Conservation (phyloP, 2,888 invertebrate species). For the Griposia aprilina region DNA sequence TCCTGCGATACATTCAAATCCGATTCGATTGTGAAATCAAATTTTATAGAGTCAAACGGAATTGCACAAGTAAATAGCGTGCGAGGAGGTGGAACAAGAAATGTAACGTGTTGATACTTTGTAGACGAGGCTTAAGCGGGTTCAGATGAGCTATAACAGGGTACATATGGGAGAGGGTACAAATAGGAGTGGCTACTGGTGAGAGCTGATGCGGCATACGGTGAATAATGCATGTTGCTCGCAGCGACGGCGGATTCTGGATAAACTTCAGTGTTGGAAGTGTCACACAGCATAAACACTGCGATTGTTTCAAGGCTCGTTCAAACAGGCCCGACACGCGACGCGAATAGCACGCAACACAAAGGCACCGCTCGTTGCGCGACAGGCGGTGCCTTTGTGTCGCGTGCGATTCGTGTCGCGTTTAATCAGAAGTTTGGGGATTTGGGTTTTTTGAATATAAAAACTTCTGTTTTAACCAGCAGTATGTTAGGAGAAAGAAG, state of each 20-base stretch:
- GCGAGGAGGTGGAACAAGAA: slow-evolving; percentile 55
- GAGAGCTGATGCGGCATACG: slow-evolving; percentile 55
- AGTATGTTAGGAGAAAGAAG: no score
- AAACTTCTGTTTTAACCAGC: neutral
- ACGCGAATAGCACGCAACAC: no score
- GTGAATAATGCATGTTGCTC: slow-evolving; percentile 71
- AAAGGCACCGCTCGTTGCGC: no score
- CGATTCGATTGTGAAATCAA: neutral
- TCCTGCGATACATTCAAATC: slow-evolving; percentile 12
- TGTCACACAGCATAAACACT: neutral
- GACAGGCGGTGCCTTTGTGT: no score
- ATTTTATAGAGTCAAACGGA: neutral
- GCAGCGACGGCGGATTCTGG: slow-evolving; percentile 41
- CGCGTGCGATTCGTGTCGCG: no score
- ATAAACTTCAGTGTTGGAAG: slow-evolving; percentile 28
- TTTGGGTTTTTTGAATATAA: neutral
- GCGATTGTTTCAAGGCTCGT: slow-evolving; percentile 9
- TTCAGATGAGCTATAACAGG: slow-evolving; percentile 1
- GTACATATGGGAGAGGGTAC: slow-evolving; percentile 4
- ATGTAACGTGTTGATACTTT: slow-evolving; percentile 58
- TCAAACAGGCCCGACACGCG: neutral
- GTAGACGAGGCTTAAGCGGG: slow-evolving; percentile 43
- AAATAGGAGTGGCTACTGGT: slow-evolving; percentile 15
- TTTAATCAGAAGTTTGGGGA: neutral
- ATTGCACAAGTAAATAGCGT: slow-evolving; percentile 42